Base-by-base conservation (phyloP, 2,113 vertebrate genomes). In the Mionectes macconnelli region DNA sequence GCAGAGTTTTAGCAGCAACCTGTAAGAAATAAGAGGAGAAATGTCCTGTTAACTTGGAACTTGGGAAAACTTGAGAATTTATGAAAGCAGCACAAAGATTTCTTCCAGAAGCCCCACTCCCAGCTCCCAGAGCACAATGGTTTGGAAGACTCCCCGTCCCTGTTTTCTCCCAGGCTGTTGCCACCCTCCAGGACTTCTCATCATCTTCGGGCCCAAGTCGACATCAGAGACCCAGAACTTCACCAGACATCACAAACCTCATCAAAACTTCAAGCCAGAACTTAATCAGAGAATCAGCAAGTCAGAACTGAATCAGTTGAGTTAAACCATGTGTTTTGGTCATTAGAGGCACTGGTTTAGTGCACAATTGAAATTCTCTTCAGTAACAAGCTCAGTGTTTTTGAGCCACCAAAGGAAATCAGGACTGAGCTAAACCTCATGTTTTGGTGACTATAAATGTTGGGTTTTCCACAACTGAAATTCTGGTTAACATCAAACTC, bases 1-100 rank as follows among this genome's bases (percentile, higher is more conserved):
- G 99, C 98, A 99, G 98, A 84, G 99, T 99, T 98, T 99, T 99
- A 97, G 98, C 98, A 95, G 99, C 99, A 98, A 99, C 99, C 99
- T 99, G 97, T 7, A 97, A 96, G 68, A 94, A 94, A 96, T 4
- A 67, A 95, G 92, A 97, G 49, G 83, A 97, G 69, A 94, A 92
- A 91, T 15, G 70, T 62, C 73, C 80, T 39, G 94, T 69, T 87
- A 87, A 64, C 67, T 62, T 22, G 57, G 62, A 84, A 5, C 72
- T 40, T 40, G 53, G 93, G 50, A 57, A 94, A 49, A 87, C 78
- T 35, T 39, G 39, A 50, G 49, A 66, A 35, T 25, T 20, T 49
- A 8, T 23, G 89, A 86, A 77, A 95, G 30, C 27, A 53, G 78
- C 53, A 31, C 2, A 42, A 25, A 31, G 78, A 64, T 69, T 78